phyloP scores from a whole-genome alignment of 2,888 invertebrate genomes.

The Ephialtes manifestator region DNA sequence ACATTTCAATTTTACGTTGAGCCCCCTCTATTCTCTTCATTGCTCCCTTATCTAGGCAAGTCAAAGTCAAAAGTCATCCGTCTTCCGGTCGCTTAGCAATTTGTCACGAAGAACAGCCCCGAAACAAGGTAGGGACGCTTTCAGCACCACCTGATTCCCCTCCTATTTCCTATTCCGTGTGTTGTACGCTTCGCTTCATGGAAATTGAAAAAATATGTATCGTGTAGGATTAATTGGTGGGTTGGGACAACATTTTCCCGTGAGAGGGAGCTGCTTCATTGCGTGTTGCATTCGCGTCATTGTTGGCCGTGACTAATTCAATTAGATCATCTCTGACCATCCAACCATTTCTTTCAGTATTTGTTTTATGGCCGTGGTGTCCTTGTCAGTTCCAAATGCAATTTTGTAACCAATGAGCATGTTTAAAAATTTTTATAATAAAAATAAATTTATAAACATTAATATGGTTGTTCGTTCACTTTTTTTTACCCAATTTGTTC shows the following conservation, averaged over 20 bases:
- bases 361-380: constrained; percentile 8
- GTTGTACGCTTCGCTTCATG: constrained; percentile 14
- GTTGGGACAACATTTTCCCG: constrained; percentile 7
- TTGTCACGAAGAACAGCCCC: constrained; percentile 72
- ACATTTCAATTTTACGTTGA: constrained; percentile 59
- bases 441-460: too few species aligned
- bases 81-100: constrained; percentile 62
- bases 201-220: constrained; percentile 38
- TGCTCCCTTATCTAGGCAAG: constrained; percentile 47
- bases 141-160: constrained; percentile 6
- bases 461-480: too few species aligned
- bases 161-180: constrained; percentile 12
- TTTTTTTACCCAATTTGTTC: too few species aligned
- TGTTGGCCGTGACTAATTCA: constrained; percentile 65
- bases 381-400: constrained; percentile 18
- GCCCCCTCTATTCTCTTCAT: neutral
- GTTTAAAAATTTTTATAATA: too few species aligned
- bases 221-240: constrained; percentile 37
- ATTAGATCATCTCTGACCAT: constrained; percentile 43
- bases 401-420: constrained; percentile 24
- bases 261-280: constrained; percentile 14
- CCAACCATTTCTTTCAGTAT: constrained; percentile 7
- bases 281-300: constrained; percentile 41
- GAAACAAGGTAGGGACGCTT: constrained; percentile 46
- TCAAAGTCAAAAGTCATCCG: constrained; percentile 65